A percentile compares a stretch with the other conserved stretches of the same genome.
These are phyloP conservation scores for Tipula confusa DNA, from an alignment of 2,888 invertebrate genomes.

Conservation along the genomic window DNA sequence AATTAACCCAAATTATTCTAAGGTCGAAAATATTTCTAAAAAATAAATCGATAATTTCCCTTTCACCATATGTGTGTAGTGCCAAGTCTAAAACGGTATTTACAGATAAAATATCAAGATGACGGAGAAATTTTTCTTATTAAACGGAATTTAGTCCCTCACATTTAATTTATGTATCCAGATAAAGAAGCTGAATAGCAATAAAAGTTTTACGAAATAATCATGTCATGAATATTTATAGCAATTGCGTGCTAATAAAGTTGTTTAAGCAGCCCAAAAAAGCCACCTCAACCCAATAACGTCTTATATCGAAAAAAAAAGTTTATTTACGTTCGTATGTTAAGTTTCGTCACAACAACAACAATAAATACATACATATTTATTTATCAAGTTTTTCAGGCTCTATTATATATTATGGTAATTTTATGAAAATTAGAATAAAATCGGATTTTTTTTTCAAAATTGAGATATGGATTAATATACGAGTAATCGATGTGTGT, in stretches of 20 bases:
- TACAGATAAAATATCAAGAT: neutral
- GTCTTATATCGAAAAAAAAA: neutral
- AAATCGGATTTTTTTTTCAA: neutral
- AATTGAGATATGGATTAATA: neutral
- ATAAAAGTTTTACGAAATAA: neutral
- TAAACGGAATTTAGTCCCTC: neutral
- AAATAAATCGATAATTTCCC: neutral
- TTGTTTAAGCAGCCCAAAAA: neutral
- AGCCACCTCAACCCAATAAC: neutral
- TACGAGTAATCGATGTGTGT: neutral
- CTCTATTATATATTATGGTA: neutral
- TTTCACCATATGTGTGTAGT: neutral
- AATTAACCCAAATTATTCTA: neutral
- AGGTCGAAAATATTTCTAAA: neutral
- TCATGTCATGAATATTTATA: neutral
- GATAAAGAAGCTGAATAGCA: neutral
- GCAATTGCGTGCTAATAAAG: neutral
- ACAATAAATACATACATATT: neutral
- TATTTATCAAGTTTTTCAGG: slow-evolving; percentile 3
- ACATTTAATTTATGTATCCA: neutral
- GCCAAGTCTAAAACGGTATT: neutral
- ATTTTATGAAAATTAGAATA: neutral
- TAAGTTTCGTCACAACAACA: neutral
- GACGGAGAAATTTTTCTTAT: neutral
- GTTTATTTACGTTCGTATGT: neutral